Evolutionary conservation across 2,888 invertebrate genomes (phyloP), one percentile per base, ranked within the genome.

Genomic region (Leucophenga montana): DNA sequence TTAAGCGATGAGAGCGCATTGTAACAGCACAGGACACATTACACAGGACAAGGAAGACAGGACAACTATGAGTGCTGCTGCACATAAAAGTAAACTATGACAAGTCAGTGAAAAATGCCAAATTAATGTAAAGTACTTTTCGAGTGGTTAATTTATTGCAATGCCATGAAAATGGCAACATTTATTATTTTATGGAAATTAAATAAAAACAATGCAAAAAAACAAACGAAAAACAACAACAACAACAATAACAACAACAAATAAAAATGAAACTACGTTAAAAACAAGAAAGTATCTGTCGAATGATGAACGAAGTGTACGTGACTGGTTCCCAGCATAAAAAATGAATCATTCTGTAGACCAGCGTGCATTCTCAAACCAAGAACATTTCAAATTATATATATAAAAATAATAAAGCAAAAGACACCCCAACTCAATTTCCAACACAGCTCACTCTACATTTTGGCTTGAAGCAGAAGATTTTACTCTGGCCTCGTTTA

Each of bases 91-190:
- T 72, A 69, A 33, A 18, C 22, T 59, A n/a, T 62, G 61, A 62
- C 61, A 39, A 70, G 72, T 66, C 74, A 53, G 8, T 39, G 56
- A 75, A 68, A 83, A 77, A 83, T 81, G 75, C 77, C 73, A 78
- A 80, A 81, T 80, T 79, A 83, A 83, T 80, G 79, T 74, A 75
- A 77, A 83, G 70, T 74, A 73, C 71, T 62, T 62, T 20, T 70
- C 73, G 33, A 66, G 70, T 64, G 0, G 61, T 62, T 62, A 77
- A 75, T 74, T 74, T 77, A 73, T 75, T 31, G 61, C 61, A 62
- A 62, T 62, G 61, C 31, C 8, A 33, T 33, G 33, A 31, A 27
- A 59, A 14, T 59, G 61, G 6, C 18, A 62, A 20, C 61, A 44
- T 62, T 62, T 62, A 62, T 62, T 62, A 62, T 62, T 62, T 62